These are phyloP conservation scores for Griposia aprilina DNA, from an alignment of 2,888 invertebrate species.

Conservation along the genomic window DNA sequence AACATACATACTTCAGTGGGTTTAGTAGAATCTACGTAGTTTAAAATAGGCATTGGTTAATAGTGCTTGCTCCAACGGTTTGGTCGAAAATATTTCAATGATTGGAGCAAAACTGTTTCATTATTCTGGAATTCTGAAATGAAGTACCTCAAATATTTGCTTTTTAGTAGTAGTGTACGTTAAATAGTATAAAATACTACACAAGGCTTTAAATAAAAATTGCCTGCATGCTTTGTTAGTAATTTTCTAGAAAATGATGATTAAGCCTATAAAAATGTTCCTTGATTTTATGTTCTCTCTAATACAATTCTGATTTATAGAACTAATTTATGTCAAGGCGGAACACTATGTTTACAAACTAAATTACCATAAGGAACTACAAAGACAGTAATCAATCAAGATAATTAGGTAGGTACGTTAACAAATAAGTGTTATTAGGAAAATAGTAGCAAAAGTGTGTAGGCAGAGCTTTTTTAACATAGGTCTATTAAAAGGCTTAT, in stretches of 20 bases:
- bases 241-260: neutral
- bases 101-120: neutral
- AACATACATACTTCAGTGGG: slow-evolving; percentile 8
- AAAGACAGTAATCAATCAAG: slow-evolving; percentile 12
- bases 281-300: neutral
- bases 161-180: neutral
- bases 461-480: neutral
- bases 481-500: neutral
- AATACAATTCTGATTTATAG: slow-evolving; percentile 1
- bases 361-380: slow-evolving; percentile 7
- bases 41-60: slow-evolving; percentile 8
- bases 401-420: neutral
- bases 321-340: neutral
- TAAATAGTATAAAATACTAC: neutral
- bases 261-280: neutral
- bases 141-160: neutral
- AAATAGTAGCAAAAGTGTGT: neutral
- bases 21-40: neutral
- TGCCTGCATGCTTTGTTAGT: neutral
- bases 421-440: slow-evolving; percentile 5
- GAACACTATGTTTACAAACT: slow-evolving; percentile 7
- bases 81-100: neutral
- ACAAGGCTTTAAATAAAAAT: neutral
- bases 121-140: neutral
- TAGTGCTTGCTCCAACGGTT: neutral